A percentile compares a stretch with the other conserved stretches of the same genome.
These are phyloP conservation scores for Ispidina picta DNA, from an alignment of 2,797 vertebrate genomes.

Conservation along the genomic window DNA sequence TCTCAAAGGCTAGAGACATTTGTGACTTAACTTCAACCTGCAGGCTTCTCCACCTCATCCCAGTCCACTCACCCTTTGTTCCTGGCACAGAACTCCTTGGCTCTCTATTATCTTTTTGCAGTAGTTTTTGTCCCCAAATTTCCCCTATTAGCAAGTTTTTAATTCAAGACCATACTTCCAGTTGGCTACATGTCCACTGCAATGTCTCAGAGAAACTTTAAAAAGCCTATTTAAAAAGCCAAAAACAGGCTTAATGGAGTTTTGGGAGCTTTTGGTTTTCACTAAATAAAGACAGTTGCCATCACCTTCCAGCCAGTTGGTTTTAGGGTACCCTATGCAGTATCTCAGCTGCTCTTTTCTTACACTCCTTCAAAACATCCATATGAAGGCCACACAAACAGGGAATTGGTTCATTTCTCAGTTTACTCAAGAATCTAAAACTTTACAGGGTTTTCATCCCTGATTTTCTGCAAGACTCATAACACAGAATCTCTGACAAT, in stretches of 20 bases:
- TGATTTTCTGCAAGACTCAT: not conserved
- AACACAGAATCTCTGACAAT: not conserved
- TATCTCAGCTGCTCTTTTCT: not conserved
- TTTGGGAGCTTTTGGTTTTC: not conserved
- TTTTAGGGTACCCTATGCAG: not conserved
- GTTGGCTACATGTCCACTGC: not conserved
- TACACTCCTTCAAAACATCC: not conserved
- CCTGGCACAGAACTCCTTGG: not conserved
- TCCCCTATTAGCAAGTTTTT: not conserved
- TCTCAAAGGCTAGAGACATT: not conserved
- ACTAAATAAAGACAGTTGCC: not conserved
- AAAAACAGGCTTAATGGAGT: not conserved
- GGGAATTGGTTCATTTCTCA: not conserved
- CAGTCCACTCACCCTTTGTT: not conserved
- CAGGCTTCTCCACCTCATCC: not conserved
- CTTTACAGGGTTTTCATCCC: not conserved
- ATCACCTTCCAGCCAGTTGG: not conserved
- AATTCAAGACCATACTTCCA: not conserved
- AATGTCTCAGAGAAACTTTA: not conserved
- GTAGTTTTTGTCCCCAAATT: not conserved
- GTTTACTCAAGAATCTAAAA: not conserved
- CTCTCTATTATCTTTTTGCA: not conserved
- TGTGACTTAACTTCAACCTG: not conserved
- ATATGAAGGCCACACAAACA: not conserved
- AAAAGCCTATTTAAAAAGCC: not conserved